Base-by-base conservation (phyloP, 2,888 invertebrate species). In the Diarsia mendica region DNA sequence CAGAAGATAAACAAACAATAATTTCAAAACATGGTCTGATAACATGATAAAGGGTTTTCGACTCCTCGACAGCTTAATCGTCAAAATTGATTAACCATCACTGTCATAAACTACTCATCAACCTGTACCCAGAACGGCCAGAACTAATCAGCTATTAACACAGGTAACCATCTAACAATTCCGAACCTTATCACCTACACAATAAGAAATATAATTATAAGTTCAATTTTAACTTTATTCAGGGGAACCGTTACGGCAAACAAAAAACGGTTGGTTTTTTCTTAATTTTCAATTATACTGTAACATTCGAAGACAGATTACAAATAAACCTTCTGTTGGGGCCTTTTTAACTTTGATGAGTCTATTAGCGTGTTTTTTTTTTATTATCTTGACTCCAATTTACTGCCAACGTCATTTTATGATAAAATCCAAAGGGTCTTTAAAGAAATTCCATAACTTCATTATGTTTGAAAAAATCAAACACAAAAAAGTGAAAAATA, bases 121-220 rank as follows among this genome's bases (percentile, higher is more conserved):
- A 86, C 87, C 81, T 85, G 85, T 73, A 74, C 75, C 85, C 85
- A 3, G 85, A 85, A 90, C 89, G 73, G 75, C 85, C 85, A 3
- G 85, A 85, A 90, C 89, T 88, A 87, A 90, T 90, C 87, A 86
- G 74, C 79, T 70, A 75, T 82, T 70, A 81, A 74, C 48, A 61
- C 58, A n/a, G 3, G 4, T 33, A 28, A n/a, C 13, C 3, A 20
- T 65, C 5, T 11, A 0, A 0, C 11, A 66, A 80, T 67, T 63
- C 11, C 65, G 11, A 71, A 75, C 73, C 77, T 80, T 88, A 86
- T 63, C 0, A 0, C 1, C 1, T 3, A 49, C 0, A 1, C 0
- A 18, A 72, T 83, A 77, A 60, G 51, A 82, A 46, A 69, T n/a
- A 9, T 11, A 28, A 28, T 28, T 28, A 28, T 9, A 68, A 63